These are phyloP conservation scores for Nothobranchius kuhntae DNA, from an alignment of 2,113 vertebrate genomes.

Conservation along the genomic window DNA sequence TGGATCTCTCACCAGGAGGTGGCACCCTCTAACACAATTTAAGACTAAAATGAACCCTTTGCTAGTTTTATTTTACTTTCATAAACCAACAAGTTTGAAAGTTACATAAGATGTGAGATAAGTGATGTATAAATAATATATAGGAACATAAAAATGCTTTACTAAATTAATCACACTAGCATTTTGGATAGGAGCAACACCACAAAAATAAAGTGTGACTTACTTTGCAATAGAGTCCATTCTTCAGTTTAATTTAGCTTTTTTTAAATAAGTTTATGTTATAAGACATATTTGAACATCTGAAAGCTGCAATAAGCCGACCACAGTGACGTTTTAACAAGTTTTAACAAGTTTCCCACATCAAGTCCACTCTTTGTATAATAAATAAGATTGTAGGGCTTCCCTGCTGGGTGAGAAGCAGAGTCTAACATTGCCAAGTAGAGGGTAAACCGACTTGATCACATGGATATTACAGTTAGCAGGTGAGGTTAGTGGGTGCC, in stretches of 20 bases:
- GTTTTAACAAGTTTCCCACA: neutral
- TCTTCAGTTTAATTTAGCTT: too few relatives aligned
- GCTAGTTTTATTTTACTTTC: neutral
- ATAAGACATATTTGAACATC: too few relatives aligned
- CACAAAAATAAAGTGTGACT: too few relatives aligned
- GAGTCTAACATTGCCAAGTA: slow-evolving; percentile 1
- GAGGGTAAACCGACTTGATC: slow-evolving; percentile 16
- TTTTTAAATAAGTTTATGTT: too few relatives aligned
- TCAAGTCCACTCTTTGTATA: slow-evolving; percentile 2
- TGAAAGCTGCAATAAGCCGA: neutral
- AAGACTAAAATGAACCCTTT: neutral
- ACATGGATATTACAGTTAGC: slow-evolving; percentile 15
- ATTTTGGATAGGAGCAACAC: too few relatives aligned
- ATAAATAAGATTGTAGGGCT: neutral
- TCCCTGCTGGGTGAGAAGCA: slow-evolving; percentile 5
- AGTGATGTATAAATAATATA: too few relatives aligned
- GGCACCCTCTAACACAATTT: slow-evolving; percentile 9
- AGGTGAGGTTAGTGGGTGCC: slow-evolving; percentile 64
- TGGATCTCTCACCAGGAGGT: slow-evolving; percentile 6
- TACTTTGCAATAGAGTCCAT: too few relatives aligned
- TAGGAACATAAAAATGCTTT: too few relatives aligned
- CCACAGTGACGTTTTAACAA: neutral
- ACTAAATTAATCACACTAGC: too few relatives aligned
- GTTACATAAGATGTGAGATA: too few relatives aligned
- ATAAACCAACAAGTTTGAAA: neutral